A percentile compares a stretch with the other conserved stretches of the same genome.
Conservation (phyloP, 2,888 invertebrate genomes). For the Athalia circularis region DNA sequence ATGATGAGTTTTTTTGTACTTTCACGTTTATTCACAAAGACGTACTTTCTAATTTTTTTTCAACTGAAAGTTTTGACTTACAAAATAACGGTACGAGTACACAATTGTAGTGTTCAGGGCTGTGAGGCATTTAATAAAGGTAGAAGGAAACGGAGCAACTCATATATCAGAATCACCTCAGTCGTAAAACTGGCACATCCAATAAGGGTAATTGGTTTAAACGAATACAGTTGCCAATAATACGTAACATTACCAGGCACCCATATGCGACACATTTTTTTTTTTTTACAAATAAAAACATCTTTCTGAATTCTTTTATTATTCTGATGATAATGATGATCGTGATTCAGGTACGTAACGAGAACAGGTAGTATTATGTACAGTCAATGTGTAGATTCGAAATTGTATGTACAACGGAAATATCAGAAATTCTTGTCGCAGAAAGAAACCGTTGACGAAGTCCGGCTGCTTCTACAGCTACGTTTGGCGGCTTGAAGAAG, state of each 20-base stretch:
- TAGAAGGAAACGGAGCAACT: constrained; percentile 35
- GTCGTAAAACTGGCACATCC: constrained; percentile 25
- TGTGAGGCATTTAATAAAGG: constrained; percentile 52
- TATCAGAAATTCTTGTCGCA: constrained; percentile 4
- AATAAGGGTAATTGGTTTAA: constrained; percentile 31
- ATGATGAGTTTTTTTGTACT: neutral
- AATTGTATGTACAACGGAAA: neutral
- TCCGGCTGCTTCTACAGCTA: constrained; percentile 47
- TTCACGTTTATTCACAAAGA: too few species aligned
- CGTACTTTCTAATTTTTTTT: too few species aligned
- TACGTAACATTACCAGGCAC: neutral
- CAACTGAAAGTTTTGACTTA: constrained; percentile 3
- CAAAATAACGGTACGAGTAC: constrained; percentile 17
- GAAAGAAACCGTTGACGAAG: constrained; percentile 46
- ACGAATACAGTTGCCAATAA: constrained; percentile 49
- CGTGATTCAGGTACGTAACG: too few species aligned
- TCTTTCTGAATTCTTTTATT: too few species aligned
- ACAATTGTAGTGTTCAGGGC: neutral
- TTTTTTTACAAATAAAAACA: neutral
- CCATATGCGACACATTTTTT: neutral
- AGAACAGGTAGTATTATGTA: constrained; percentile 2
- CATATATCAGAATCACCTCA: constrained; percentile 52
- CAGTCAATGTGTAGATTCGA: constrained; percentile 8
- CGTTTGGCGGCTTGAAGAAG: constrained; percentile 53
- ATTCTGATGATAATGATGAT: too few species aligned